Conservation (phyloP, 2,888 invertebrate species). For the Pegoplata infirma region DNA sequence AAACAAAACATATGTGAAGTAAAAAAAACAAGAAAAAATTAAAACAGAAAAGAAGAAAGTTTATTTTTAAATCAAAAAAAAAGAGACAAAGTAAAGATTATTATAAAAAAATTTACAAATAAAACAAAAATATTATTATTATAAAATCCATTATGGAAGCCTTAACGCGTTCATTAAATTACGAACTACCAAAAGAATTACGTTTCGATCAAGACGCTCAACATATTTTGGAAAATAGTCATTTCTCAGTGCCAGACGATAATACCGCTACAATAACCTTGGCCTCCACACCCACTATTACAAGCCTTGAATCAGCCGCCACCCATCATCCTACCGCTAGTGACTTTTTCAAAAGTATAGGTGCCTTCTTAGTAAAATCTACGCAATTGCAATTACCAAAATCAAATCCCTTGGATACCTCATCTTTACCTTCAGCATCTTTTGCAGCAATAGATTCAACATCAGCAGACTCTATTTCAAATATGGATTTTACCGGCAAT, state of each 20-base stretch:
- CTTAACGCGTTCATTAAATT: slow-evolving; percentile 73
- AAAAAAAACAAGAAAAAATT: slow-evolving; percentile 21
- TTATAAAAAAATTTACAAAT: neutral
- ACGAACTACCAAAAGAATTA: slow-evolving; percentile 73
- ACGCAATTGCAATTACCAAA: slow-evolving; percentile 68
- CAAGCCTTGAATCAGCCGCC: too few species aligned
- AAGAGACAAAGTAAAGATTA: slow-evolving; percentile 12
- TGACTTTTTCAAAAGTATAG: slow-evolving; percentile 74
- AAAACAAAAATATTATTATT: slow-evolving; percentile 38
- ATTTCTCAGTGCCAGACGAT: slow-evolving; percentile 46
- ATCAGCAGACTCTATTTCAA: neutral
- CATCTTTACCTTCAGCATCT: neutral
- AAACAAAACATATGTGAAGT: slow-evolving; percentile 23
- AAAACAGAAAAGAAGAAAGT: slow-evolving; percentile 40
- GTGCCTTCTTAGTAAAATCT: slow-evolving; percentile 73
- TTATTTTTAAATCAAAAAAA: neutral
- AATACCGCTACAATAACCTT: slow-evolving; percentile 68
- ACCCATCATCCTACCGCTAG: slow-evolving; percentile 59
- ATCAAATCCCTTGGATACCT: slow-evolving; percentile 17
- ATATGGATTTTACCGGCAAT: slow-evolving; percentile 70
- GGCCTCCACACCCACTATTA: too few species aligned
- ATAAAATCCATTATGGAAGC: slow-evolving; percentile 70
- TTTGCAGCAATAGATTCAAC: too few species aligned
- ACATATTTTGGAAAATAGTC: slow-evolving; percentile 70
- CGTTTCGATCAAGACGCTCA: slow-evolving; percentile 75